A percentile compares a stretch with the other conserved stretches of the same genome.
These are phyloP conservation scores for Dipus sagitta DNA, from an alignment of 2,797 vertebrate genomes.

Conservation along the genomic window DNA sequence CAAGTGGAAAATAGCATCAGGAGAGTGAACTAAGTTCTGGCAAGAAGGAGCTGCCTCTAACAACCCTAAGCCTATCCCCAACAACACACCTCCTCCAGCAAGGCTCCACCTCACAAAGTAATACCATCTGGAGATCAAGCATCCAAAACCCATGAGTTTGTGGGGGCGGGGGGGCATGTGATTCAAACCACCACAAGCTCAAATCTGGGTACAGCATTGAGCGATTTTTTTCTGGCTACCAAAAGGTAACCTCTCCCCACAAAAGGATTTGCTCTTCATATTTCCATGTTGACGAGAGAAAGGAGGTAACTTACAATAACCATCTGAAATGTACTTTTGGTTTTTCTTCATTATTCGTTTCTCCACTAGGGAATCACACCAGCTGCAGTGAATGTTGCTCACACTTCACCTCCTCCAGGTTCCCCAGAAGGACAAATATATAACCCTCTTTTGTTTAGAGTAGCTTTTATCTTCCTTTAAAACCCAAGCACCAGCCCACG, in stretches of 20 bases:
- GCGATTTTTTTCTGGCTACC: background rate
- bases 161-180: too few relatives aligned
- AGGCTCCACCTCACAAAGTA: too few relatives aligned
- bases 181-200: too few relatives aligned
- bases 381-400: background rate
- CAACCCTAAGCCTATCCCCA: too few relatives aligned
- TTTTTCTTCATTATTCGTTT: background rate
- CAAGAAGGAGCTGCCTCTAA: too few relatives aligned
- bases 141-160: too few relatives aligned
- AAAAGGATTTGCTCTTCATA: background rate
- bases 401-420: background rate
- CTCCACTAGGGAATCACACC: background rate
- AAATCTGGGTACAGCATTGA: background rate
- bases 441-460: background rate
- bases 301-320: slow-evolving; percentile 3
- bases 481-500: background rate
- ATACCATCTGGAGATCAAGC: too few relatives aligned
- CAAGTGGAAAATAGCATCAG: too few relatives aligned
- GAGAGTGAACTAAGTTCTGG: too few relatives aligned
- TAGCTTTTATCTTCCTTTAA: slow-evolving; percentile 35
- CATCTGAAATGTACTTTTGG: background rate
- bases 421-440: background rate
- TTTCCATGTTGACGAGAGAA: background rate
- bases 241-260: background rate
- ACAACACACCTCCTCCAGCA: too few relatives aligned